Conservation (phyloP, 2,888 invertebrate species). For the Microdon myrmicae region DNA sequence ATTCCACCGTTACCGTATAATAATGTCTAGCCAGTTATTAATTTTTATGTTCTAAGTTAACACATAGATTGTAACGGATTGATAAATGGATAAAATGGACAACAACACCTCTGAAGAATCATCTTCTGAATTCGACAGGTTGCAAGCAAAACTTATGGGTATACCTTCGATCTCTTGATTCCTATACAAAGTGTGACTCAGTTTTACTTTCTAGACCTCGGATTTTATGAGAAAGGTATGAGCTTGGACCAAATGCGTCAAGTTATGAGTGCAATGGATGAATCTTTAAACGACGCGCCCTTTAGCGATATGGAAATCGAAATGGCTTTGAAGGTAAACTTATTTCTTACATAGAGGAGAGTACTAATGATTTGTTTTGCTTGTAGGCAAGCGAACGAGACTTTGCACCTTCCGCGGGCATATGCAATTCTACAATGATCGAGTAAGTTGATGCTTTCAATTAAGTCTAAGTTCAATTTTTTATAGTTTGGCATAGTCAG, state of each 20-base stretch:
- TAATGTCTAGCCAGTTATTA: too few species aligned
- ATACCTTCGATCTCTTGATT: too few species aligned
- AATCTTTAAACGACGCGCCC: conserved; percentile 44
- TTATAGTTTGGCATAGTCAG: neutral
- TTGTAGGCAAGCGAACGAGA: conserved; percentile 58
- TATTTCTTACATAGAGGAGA: rapidly evolving
- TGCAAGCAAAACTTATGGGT: too few species aligned
- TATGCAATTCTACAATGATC: conserved; percentile 60
- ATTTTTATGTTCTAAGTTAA: too few species aligned
- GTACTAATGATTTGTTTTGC: neutral
- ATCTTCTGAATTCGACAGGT: too few species aligned
- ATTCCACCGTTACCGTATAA: too few species aligned
- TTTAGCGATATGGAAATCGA: conserved; percentile 41
- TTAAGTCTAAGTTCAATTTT: neutral
- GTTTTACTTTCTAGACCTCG: conserved; percentile 45
- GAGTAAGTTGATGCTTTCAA: conserved; percentile 12
- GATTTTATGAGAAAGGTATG: conserved; percentile 59
- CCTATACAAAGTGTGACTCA: too few species aligned
- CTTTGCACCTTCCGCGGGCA: conserved; percentile 37
- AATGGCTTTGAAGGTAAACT: conserved; percentile 53
- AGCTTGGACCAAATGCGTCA: conserved; percentile 57
- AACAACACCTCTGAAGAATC: too few species aligned
- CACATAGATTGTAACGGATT: too few species aligned
- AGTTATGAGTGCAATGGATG: conserved; percentile 54
- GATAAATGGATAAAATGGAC: too few species aligned